Evolutionary conservation across 2,888 invertebrate species (phyloP), one percentile per base, ranked within the genome.

Genomic region (Agonopterix arenella): DNA sequence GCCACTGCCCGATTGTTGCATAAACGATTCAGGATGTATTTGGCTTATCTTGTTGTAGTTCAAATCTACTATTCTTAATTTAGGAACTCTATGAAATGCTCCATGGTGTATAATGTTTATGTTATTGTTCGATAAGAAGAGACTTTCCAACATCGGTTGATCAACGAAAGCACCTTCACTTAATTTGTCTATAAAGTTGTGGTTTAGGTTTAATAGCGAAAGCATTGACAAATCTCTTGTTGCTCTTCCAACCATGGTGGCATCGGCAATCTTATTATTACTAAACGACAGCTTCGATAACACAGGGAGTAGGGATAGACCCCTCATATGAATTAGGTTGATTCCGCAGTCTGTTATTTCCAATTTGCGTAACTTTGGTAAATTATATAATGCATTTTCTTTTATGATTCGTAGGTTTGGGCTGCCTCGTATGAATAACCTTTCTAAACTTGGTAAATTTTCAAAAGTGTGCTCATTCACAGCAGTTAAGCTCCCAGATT

Each of bases 1-100:
- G 2, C 93, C 93, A 63, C 92, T 93, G 3, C 93, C 92, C 0
- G 93, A 93, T 53, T 93, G 91, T 66, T 93, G 95, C 11, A 95
- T 78, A 76, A 96, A 95, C 50, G 96, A 95, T 73, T 96, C 95
- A 0, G 95, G 94, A 62, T 96, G 96, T 47, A 97, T 92, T 62
- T 93, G 91, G 48, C 92, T 90, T 45, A 97, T 91, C 49, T 91
- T 89, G 71, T 97, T 97, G 60, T 93, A 91, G 70, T 95, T 96
- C 55, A 97, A 81, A 73, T 96, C 94, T 10, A 96, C 89, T 11
- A 91, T 90, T 63, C 93, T 91, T 52, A 96, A 74, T 54, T 91
- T 91, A 0, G 96, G 94, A 1, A 96, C 92, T 60, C 95, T 90
- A 62, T 96, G 93, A 68, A 97, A 96, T 2, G 96, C 94, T 1